phyloP scores from a whole-genome alignment of 1,140 invertebrate species.

The Ptiloglossa arizonensis region DNA sequence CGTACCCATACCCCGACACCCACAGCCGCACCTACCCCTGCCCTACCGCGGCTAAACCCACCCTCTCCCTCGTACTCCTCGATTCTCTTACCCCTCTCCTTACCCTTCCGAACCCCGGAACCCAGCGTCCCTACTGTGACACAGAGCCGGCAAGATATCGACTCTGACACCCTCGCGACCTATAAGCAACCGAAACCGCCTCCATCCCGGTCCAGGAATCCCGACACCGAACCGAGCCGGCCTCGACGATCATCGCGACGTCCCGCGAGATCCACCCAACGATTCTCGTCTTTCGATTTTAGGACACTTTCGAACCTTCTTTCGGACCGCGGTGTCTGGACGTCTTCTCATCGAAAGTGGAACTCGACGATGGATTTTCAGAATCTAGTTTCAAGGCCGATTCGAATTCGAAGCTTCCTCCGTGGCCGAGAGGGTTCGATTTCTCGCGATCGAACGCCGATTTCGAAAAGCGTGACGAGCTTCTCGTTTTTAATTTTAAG shows the following conservation, averaged over 20 bases:
- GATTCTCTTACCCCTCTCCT: slow-evolving; percentile 63
- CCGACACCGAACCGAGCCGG: background rate
- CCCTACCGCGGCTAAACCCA: slow-evolving; percentile 58
- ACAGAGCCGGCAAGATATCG: slow-evolving; percentile 79
- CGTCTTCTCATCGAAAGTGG: too few relatives aligned
- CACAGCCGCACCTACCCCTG: slow-evolving; percentile 68
- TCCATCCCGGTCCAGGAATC: slow-evolving; percentile 32
- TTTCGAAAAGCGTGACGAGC: too few relatives aligned
- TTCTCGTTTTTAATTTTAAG: too few relatives aligned
- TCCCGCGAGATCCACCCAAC: too few relatives aligned
- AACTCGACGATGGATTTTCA: too few relatives aligned
- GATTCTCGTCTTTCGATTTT: background rate
- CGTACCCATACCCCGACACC: slow-evolving; percentile 69
- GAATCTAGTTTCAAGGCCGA: too few relatives aligned
- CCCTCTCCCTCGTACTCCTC: slow-evolving; percentile 54
- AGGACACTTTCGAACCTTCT: too few relatives aligned
- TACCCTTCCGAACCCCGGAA: slow-evolving; percentile 35
- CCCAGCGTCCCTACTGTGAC: slow-evolving; percentile 71
- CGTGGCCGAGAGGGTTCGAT: too few relatives aligned
- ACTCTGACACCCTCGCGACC: slow-evolving; percentile 75
- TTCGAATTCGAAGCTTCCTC: too few relatives aligned
- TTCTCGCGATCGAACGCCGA: too few relatives aligned
- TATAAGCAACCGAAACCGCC: slow-evolving; percentile 59
- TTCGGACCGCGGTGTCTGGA: too few relatives aligned
- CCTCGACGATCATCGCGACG: background rate